Conservation (phyloP, 2,888 invertebrate genomes). For the Nomada hirtipes region DNA sequence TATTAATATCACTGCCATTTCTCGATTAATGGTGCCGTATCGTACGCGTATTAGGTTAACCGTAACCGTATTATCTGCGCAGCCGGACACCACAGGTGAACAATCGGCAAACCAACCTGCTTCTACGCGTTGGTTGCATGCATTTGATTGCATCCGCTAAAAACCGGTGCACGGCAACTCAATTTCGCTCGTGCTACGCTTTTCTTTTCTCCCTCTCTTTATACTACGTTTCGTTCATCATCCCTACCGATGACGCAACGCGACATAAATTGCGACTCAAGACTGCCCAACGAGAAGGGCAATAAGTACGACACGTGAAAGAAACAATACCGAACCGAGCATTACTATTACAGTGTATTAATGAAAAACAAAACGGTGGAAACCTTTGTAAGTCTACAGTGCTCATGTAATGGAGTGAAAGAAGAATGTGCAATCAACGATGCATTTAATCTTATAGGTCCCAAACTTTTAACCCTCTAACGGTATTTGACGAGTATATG, state of each 20-base stretch:
- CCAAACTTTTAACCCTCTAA: too few relatives aligned
- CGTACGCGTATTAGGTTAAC: conserved; percentile 43
- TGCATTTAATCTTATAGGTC: too few relatives aligned
- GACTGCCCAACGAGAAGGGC: too few relatives aligned
- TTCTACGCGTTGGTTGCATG: neutral
- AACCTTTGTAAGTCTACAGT: too few relatives aligned
- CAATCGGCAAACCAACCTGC: conserved; percentile 34
- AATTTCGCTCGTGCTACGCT: conserved; percentile 6
- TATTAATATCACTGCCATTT: conserved; percentile 24
- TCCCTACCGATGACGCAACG: conserved; percentile 15
- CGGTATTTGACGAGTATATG: too few relatives aligned
- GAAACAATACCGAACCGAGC: too few relatives aligned
- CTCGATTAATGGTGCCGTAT: conserved; percentile 33
- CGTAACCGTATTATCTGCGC: conserved; percentile 43
- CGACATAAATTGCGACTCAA: neutral
- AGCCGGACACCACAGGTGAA: conserved; percentile 22
- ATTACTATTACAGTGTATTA: too few relatives aligned
- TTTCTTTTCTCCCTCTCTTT: neutral
- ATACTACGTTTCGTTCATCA: neutral
- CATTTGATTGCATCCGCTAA: conserved; percentile 13
- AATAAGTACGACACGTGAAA: too few relatives aligned
- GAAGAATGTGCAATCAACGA: too few relatives aligned
- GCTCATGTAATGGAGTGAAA: too few relatives aligned
- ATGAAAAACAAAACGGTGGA: too few relatives aligned
- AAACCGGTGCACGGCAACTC: conserved; percentile 12